Evolutionary conservation across 2,113 vertebrate genomes (phyloP).

Genomic region (Anhinga anhinga): DNA sequence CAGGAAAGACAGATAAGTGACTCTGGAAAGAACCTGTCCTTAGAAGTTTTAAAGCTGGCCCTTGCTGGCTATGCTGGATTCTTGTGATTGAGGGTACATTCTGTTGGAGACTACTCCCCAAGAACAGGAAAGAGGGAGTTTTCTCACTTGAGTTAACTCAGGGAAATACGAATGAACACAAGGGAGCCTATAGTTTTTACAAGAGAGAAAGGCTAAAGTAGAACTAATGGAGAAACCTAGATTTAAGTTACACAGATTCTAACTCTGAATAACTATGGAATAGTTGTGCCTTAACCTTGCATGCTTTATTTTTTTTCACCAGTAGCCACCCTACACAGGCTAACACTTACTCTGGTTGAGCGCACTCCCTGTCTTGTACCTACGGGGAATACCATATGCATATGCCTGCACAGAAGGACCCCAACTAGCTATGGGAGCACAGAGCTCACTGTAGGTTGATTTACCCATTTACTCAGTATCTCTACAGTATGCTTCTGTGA

Average conservation of each 20-base stretch:
- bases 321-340: not conserved
- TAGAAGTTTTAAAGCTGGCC: not conserved
- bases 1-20: not conserved
- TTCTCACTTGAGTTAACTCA: not conserved
- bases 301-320: not conserved
- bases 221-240: not conserved
- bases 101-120: not conserved
- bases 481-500: slow-evolving; percentile 68
- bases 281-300: not conserved
- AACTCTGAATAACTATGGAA: not conserved
- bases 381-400: not conserved
- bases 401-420: not conserved
- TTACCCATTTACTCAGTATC: slow-evolving; percentile 55
- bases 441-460: slow-evolving; percentile 35
- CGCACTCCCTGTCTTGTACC: not conserved
- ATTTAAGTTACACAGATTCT: not conserved
- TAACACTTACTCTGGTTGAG: not conserved
- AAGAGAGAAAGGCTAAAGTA: not conserved
- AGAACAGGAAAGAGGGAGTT: not conserved
- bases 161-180: not conserved
- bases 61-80: not conserved
- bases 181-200: not conserved
- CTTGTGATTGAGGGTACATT: not conserved
- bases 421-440: slow-evolving; percentile 18
- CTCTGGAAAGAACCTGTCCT: not conserved